Conservation (phyloP, 2,797 vertebrate species). For the Chloroceryle inda region DNA sequence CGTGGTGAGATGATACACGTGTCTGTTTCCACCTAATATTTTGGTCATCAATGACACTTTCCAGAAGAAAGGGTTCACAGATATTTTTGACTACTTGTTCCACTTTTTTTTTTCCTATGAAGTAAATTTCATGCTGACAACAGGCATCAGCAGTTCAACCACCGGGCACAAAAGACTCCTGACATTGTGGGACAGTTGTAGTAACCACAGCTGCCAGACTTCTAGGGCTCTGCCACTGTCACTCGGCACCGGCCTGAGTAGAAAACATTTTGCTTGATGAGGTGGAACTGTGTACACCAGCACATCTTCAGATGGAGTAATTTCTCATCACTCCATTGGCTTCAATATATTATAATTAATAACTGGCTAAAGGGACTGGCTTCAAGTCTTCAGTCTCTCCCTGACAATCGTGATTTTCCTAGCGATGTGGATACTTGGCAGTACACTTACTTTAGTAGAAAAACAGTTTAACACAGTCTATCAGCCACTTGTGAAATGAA, state of each 20-base stretch:
- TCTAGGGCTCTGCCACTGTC: neutral
- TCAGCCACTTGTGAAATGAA: constrained; percentile 26
- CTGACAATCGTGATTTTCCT: neutral
- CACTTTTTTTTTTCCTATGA: neutral
- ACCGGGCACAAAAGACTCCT: neutral
- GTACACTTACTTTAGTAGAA: neutral
- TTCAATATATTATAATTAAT: neutral
- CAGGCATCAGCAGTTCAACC: neutral
- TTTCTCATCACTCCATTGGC: neutral
- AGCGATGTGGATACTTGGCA: neutral
- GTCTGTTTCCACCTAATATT: neutral
- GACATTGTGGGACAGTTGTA: neutral
- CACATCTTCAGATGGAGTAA: neutral
- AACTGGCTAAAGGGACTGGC: neutral
- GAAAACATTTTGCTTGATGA: neutral
- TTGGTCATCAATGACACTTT: neutral
- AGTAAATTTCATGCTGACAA: neutral
- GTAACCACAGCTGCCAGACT: neutral
- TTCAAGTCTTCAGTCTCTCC: neutral
- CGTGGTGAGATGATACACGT: neutral
- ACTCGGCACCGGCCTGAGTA: neutral
- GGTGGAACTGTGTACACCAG: neutral
- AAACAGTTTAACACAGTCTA: constrained; percentile 10
- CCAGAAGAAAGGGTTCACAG: neutral
- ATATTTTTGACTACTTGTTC: neutral